Base-by-base conservation (phyloP, 2,113 vertebrate species). In the Pyxicephalus adspersus region DNA sequence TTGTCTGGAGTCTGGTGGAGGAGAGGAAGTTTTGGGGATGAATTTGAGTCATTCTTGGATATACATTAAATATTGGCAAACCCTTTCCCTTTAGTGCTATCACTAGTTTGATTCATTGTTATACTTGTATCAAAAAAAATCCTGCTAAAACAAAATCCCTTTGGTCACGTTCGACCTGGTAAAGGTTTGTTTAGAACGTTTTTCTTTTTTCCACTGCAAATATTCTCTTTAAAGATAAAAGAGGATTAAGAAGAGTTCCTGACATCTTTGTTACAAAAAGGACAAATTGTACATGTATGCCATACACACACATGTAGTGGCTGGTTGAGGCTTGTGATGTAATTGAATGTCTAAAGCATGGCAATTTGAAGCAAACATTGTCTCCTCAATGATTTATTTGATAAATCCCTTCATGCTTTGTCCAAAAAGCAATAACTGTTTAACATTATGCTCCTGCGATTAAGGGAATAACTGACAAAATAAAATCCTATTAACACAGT, bases 331-430 rank as follows among this genome's bases (percentile, higher is more conserved):
- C 26, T 67, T 60, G 28, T 20, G 76, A 68, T 55, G 54, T 68
- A 68, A 79, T 68, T 68, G 76, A 57, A 60, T 54, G 45, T n/a
- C 64, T 68, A 58, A 79, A 68, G 23, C 15, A 28, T 23, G 22
- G 64, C 64, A 68, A 78, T 64, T 52, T 65, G 18, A 77, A 65
- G 38, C 38, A 28, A 65, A 65, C 61, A 52, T 23, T 65, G 25
- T 54, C 61, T 50, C 3, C n/a, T 76, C 60, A 52, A 64, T 65
- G 45, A 65, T 19, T 77, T 77, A 77, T 64, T 61, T 77, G 61
- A 64, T 54, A 63, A 65, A 19, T 51, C 34, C 19, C 28, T 17
- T 64, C 38, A 51, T 23, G 29, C 13, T 16, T 50, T 76, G 23
- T 38, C 26, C 18, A 19, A 4, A 45, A 45, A 45, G 11, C 22